Conservation (phyloP, 1,140 invertebrate genomes). For the Atopsyche davidsoni region DNA sequence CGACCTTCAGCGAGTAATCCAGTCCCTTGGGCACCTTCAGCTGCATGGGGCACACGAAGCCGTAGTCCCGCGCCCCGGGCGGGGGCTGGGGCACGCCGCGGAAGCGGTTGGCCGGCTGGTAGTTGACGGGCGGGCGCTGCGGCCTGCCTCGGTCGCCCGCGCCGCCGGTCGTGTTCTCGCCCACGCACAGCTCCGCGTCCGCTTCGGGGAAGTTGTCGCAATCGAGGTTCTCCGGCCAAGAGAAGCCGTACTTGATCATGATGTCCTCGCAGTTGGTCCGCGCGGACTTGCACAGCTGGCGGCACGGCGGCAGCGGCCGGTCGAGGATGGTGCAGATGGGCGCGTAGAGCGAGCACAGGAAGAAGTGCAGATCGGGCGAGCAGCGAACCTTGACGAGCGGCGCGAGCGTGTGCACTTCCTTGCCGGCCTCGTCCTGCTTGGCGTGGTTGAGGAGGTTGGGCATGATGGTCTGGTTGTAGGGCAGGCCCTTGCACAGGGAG, state of each 20-base stretch:
- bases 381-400: conserved; percentile 96
- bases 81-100: conserved; percentile 34
- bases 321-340: conserved; percentile 94
- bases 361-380: conserved; percentile 89
- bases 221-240: conserved; percentile 90
- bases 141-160: conserved; percentile 37
- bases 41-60: conserved; percentile 81
- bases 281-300: conserved; percentile 83
- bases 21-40: conserved; percentile 73
- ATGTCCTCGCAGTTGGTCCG: conserved; percentile 81
- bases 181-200: conserved; percentile 73
- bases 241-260: conserved; percentile 89
- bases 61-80: conserved; percentile 58
- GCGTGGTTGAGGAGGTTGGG: conserved; percentile 90
- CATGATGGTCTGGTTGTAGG: conserved; percentile 94
- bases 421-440: conserved; percentile 91
- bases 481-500: conserved; percentile 84
- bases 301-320: conserved; percentile 84
- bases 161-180: conserved; percentile 63
- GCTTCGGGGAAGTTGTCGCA: conserved; percentile 85
- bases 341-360: conserved; percentile 92
- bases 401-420: conserved; percentile 90
- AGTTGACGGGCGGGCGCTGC: conserved; percentile 40
- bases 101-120: conserved; percentile 46
- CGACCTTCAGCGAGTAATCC: conserved; percentile 78